Evolutionary conservation across 1,140 invertebrate genomes (phyloP), one percentile per base, ranked within the genome.

Genomic region (Chironomus tepperi): DNA sequence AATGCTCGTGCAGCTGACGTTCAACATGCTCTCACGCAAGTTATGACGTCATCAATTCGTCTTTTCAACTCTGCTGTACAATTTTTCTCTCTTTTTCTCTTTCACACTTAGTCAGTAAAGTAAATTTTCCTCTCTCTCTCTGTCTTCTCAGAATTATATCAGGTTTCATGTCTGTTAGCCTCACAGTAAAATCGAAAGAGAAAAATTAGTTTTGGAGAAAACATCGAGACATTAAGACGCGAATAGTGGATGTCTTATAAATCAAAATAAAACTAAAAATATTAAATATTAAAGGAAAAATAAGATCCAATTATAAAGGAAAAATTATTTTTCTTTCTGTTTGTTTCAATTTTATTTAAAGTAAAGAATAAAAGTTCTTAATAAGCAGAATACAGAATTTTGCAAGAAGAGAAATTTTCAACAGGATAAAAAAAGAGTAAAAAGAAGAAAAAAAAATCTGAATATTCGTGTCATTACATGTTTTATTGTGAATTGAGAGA

Each of bases 401-500:
- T 57, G 12, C 12, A 57, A 57, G 12, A 57, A 57, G n/a, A 57
- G 12, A 57, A 57, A 34, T 34, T 34, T 34, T 5, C 24, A 34
- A 34, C 24, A 57, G 47, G 12, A 57, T 57, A 57, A 57, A 57
- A n/a, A 34, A 3, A n/a, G 47, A 57, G 12, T 15, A n/a, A 57
- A 57, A 57, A 47, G 43, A 10, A 47, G 42, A 6, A 47, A 47
- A 57, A 57, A 57, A 57, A 15, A 15, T 57, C 47, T 57, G 47
- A 57, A 57, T 57, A 15, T 57, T 57, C 47, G 47, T 57, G 47
- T 57, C 47, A n/a, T 57, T 57, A 57, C 47, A 57, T 57, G 47
- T 57, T 57, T n/a, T n/a, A 57, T 57, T 12, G 47, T 57, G 47
- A 57, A 57, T 10, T 10, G 15, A 47, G 15, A 15, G 15, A 47